These are phyloP conservation scores for Lontra canadensis DNA, from an alignment of 2,113 vertebrate genomes.

Conservation along the genomic window DNA sequence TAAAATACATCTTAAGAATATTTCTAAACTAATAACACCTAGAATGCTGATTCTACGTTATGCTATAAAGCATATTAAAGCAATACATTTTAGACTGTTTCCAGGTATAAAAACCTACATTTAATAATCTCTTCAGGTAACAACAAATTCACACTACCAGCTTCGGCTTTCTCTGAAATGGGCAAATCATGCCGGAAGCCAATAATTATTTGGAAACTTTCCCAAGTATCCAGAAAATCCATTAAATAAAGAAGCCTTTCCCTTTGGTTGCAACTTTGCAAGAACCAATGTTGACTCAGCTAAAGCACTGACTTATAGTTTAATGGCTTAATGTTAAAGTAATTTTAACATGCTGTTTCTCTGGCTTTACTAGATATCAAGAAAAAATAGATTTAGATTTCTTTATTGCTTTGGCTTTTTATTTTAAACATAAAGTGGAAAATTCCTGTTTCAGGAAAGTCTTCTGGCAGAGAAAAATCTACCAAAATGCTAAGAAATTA, in stretches of 20 bases:
- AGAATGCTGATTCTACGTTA: background rate
- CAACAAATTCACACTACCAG: background rate
- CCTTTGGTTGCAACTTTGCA: constrained; percentile 21
- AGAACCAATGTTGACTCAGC: background rate
- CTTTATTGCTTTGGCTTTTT: background rate
- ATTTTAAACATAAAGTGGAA: constrained; percentile 1
- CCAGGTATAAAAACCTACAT: background rate
- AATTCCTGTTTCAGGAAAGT: background rate
- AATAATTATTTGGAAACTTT: constrained; percentile 41
- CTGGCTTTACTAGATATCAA: background rate
- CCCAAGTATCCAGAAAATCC: background rate
- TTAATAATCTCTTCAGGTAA: constrained; percentile 6
- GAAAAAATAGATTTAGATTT: background rate
- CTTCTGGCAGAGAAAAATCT: background rate
- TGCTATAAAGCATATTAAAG: background rate
- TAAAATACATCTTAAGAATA: background rate
- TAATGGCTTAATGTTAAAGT: constrained; percentile 16
- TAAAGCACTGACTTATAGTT: constrained; percentile 5
- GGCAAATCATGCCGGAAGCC: background rate
- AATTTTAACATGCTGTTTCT: background rate
- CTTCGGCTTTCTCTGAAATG: background rate
- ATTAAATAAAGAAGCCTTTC: constrained; percentile 29
- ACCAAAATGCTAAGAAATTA: constrained; percentile 21
- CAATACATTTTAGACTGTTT: background rate
- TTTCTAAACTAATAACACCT: background rate